Evolutionary conservation across 2,113 vertebrate species (phyloP), one percentile per base, ranked within the genome.

Genomic region (Piaya cayana): DNA sequence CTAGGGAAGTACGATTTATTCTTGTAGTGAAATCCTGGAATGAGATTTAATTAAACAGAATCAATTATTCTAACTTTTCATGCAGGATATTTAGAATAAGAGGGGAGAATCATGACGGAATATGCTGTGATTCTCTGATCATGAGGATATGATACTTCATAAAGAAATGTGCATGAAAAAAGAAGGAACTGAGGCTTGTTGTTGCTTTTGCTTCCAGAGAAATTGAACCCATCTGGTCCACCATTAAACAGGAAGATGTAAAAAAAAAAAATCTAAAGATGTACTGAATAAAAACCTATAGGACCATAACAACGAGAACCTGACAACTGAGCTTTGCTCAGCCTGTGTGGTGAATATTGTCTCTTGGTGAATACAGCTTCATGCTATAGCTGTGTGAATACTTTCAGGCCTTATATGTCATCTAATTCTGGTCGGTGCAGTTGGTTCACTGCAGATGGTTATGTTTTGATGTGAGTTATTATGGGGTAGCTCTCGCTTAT

Each of bases 211-310:
- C 98, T 11, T 99, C 99, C 10, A 92, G 98, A 43, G 98, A 98
- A 75, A 98, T 99, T n/a, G 98, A 99, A 60, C 98, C 97, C 65
- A 99, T 99, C 77, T 99, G 99, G 98, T 97, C 98, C 32, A 98
- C 98, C 80, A 98, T 99, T 18, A 98, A 99, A 55, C 98, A 99
- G 98, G 98, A 98, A 50, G 82, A 70, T 67, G 34, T 16, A 4
- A 67, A 70, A 56, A 65, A 36, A 26, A 5, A 8, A 20, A 49
- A 63, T 12, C 56, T 83, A 12, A 69, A 77, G 27, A 53, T 0
- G 0, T 42, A 15, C 42, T 49, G 49, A 79, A 56, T 72, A 43
- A 62, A 82, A 77, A 30, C 26, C 37, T 59, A 1, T 59, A 47
- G 37, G 22, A 53, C 29, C 5, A 1, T 65, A 65, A 37, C 50